phyloP scores from a whole-genome alignment of 2,113 vertebrate genomes.

The Eurypyga helias region DNA sequence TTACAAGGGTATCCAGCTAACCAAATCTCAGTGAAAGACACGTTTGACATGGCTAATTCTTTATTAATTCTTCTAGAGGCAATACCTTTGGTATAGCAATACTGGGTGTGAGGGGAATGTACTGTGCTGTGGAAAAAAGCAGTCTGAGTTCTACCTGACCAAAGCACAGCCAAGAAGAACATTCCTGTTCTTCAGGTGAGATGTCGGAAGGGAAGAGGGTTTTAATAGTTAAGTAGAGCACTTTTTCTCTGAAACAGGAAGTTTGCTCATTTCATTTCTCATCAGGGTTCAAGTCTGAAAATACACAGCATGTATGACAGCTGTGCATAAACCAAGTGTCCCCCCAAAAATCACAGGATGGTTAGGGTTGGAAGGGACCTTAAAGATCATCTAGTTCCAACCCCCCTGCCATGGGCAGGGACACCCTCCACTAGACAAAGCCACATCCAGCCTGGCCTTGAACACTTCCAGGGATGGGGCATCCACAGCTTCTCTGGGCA shows the following conservation, averaged over 20 bases:
- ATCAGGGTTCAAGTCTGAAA: background rate
- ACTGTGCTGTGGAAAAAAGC: background rate
- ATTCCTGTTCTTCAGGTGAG: background rate
- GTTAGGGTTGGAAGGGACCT: too few species aligned
- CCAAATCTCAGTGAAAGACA: background rate
- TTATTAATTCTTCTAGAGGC: background rate
- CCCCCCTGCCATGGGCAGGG: too few species aligned
- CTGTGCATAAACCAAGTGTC: background rate
- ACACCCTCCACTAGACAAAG: too few species aligned
- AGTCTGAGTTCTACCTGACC: background rate
- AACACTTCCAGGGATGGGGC: too few species aligned
- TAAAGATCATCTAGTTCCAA: too few species aligned
- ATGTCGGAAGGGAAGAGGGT: background rate
- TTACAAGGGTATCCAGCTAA: background rate
- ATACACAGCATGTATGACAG: accelerated
- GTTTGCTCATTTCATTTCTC: background rate
- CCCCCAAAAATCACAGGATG: background rate
- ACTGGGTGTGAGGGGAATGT: accelerated
- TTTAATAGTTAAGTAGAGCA: background rate
- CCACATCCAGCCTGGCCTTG: too few species aligned
- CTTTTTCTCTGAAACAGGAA: background rate
- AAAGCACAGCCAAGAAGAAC: background rate
- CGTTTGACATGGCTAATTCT: background rate
- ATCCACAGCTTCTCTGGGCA: too few species aligned
- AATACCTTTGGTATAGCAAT: background rate